Base-by-base conservation (phyloP, 1,140 invertebrate genomes). In the Bombus confusus region DNA sequence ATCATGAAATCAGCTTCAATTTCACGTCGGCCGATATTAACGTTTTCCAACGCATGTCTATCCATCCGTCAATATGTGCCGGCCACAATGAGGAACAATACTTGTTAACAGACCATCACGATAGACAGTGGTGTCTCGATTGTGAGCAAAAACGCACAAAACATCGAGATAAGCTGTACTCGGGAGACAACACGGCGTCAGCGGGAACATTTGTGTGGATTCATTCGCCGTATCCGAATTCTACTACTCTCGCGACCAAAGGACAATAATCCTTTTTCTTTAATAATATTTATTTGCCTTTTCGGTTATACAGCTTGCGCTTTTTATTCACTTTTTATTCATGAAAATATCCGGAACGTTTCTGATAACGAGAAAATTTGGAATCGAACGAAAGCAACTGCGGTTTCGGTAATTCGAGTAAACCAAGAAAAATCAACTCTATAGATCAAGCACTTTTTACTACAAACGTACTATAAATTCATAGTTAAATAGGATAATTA, bases 11-110 rank as follows among this genome's bases (percentile, higher is more conserved):
- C 74, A 66, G 43, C 52, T 76, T 59, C 62, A 80, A 79, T 87
- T 75, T 72, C 47, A 52, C 66, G 74, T 73, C 64, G 59, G 66
- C 85, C 57, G 57, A 88, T 88, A 88, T 85, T 87, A 88, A 88
- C 76, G 86, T 85, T 66, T 73, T 72, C 52, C 76, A 52, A 47
- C 66, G 64, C 64, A 31, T 52, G 75, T 87, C 71, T 84, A 84
- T 88, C 77, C 77, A 77, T 85, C 69, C 75, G 87, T 88, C 87
- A 77, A 75, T 66, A 66, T 75, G 62, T 68, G 71, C 69, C n/a
- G 52, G 57, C 37, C 83, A 34, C 87, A 87, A 75, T 73, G 75
- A 69, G 75, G 39, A 84, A 80, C 81, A 66, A 77, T 87, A 80
- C 86, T 87, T 87, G 87, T 87, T 87, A 87, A 85, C 64, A 37